phyloP scores from a whole-genome alignment of 2,888 invertebrate species.

The Phrixothrix hirtus region DNA sequence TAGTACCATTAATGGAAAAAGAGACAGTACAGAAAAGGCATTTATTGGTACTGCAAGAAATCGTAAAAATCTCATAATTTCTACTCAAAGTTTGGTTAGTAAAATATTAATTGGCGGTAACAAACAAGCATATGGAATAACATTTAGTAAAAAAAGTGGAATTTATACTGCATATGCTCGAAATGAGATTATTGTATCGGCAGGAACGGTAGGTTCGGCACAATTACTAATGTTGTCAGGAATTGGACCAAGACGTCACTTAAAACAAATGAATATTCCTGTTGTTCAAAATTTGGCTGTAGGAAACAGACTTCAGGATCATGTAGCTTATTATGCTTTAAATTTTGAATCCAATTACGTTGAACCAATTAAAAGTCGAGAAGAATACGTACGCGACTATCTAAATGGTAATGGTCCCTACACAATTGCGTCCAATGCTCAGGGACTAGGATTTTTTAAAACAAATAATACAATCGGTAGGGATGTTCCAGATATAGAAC shows the following conservation, averaged over 20 bases:
- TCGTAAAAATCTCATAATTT: too few species aligned
- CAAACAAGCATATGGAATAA: conserved; percentile 1
- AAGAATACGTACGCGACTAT: conserved; percentile 28
- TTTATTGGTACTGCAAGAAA: neutral
- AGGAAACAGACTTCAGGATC: conserved; percentile 70
- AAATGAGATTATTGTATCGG: conserved; percentile 63
- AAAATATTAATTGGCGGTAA: neutral
- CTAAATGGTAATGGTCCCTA: conserved; percentile 30
- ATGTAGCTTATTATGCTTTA: conserved; percentile 55
- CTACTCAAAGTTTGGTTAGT: neutral
- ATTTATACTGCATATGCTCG: conserved; percentile 47
- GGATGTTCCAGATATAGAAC: conserved; percentile 20
- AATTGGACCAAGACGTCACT: conserved; percentile 64
- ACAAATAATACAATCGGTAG: conserved; percentile 4
- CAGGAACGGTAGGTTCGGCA: conserved; percentile 76
- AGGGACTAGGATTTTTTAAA: conserved; percentile 22
- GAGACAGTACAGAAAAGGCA: neutral
- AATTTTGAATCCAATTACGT: conserved; percentile 28
- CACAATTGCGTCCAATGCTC: conserved; percentile 26
- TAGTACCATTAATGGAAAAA: neutral
- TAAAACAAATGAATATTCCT: conserved; percentile 62
- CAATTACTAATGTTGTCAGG: conserved; percentile 72
- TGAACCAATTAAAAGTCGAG: neutral
- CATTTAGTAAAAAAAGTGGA: neutral
- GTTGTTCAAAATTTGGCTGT: conserved; percentile 67